Evolutionary conservation across 2,797 vertebrate species (phyloP), one percentile per base, ranked within the genome.

Genomic region (Melanotaenia parkinsoni): DNA sequence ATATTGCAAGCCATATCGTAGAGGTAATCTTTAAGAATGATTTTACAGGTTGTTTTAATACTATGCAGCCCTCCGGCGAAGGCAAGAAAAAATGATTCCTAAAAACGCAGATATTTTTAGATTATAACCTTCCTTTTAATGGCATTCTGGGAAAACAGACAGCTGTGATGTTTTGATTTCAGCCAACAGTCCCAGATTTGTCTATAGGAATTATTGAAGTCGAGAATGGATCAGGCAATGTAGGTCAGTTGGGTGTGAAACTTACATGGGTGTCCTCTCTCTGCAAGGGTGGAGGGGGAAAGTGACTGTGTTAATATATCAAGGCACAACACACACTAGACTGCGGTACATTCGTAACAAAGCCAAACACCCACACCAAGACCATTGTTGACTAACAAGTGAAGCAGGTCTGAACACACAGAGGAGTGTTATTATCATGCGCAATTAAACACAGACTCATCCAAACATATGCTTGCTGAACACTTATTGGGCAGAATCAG

Each of bases 231-330:
- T 63, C 86, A 87, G 75, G 85, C 81, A 84, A 73, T 58, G 74
- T 69, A 73, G 70, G 58, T 87, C 80, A 86, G 54, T 63, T 58
- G 61, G 79, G 79, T 81, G 80, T 51, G 74, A 85, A 85, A 95
- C 95, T 95, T 95, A 95, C 95, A 95, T 95, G 95, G 95, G 84
- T 95, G 95, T 95, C 95, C 95, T 94, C 95, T 93, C 82, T 95
- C 95, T 95, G 94, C 83, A 92, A 84, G 81, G 85, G 76, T 87
- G 83, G 83, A 83, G 84, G 81, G 84, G 82, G 88, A 87, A 83
- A 91, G 87, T 87, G 86, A 88, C 65, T 66, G 45, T 81, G 88
- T 94, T 94, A 92, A 83, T 91, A 91, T 81, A 79, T 80, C 59
- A 80, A 86, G 81, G 61, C 59, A 87, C 75, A 89, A 69, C 58